Evolutionary conservation across 2,888 invertebrate species (phyloP), one percentile per base, ranked within the genome.

Genomic region (Hofmannophila pseudospretella): DNA sequence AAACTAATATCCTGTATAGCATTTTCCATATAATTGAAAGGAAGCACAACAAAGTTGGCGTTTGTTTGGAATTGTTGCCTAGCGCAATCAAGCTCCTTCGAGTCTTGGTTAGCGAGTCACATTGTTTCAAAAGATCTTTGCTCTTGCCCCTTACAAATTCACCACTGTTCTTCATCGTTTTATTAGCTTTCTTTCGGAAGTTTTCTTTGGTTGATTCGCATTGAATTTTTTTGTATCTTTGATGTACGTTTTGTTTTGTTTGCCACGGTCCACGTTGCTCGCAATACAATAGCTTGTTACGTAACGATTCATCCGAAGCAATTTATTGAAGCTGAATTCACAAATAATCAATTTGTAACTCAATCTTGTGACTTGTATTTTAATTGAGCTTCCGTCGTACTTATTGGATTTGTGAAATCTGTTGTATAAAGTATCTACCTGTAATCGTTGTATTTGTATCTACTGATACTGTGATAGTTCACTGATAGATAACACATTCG

Each of bases 171-270:
- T 72, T 71, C 69, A 72, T 73, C 61, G 70, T 71, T 80, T 75
- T 76, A 74, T 77, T 74, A 71, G 65, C 68, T 70, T 75, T 73
- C 67, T 72, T 79, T 73, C 50, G 44, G 45, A 72, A 74, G 53
- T 71, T 75, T 69, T 54, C 57, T 67, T 65, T 57, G 53, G 49
- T 52, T 49, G 57, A 64, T 71, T 61, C 22, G 9, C 11, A 12
- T 65, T 56, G 60, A 60, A 59, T 67, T 64, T 62, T n/a, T 58
- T 48, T 59, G 5, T 59, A 63, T 62, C 69, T 79, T 78, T 73
- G 70, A 78, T 70, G 67, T 71, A 54, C 49, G 31, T 30, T 26
- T 38, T 47, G 47, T 41, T 35, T 42, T 50, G 45, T 58, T 54
- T 50, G 42, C 47, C 41, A 41, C 38, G 40, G 35, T 36, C 42